phyloP scores from a whole-genome alignment of 2,113 vertebrate species.

The Barbus barbus region DNA sequence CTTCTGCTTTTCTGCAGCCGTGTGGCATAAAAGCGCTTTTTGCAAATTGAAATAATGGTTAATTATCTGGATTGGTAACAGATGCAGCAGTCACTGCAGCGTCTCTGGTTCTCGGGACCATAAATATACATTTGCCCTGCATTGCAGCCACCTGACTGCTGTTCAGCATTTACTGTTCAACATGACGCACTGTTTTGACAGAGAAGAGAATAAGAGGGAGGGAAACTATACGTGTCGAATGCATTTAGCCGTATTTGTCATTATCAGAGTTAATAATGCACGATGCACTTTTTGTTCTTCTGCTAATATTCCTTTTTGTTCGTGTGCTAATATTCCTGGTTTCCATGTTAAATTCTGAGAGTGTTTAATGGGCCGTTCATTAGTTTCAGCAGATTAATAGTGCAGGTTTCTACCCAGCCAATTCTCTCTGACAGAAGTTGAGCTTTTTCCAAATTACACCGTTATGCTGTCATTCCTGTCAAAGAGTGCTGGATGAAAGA shows the following conservation, averaged over 20 bases:
- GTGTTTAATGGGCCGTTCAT: slow-evolving; percentile 59
- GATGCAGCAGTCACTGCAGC: slow-evolving; percentile 51
- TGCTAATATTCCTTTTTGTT: too few relatives aligned
- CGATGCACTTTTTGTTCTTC: slow-evolving; percentile 55
- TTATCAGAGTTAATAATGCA: slow-evolving; percentile 48
- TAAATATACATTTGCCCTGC: slow-evolving; percentile 57
- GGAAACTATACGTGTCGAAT: slow-evolving; percentile 42
- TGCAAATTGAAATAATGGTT: slow-evolving; percentile 53
- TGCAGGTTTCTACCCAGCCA: slow-evolving; percentile 64
- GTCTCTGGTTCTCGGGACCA: slow-evolving; percentile 41
- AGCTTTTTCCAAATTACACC: slow-evolving; percentile 71
- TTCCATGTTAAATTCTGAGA: too few relatives aligned
- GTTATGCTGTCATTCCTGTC: slow-evolving; percentile 64
- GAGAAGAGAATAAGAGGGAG: slow-evolving; percentile 14
- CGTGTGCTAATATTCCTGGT: slow-evolving; percentile 56
- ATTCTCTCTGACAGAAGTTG: slow-evolving; percentile 64
- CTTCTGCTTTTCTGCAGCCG: neutral
- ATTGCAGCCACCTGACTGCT: slow-evolving; percentile 58
- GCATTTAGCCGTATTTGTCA: neutral
- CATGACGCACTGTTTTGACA: neutral
- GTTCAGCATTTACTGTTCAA: slow-evolving; percentile 29
- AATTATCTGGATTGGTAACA: slow-evolving; percentile 67
- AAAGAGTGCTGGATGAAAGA: slow-evolving; percentile 51
- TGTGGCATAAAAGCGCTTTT: slow-evolving; percentile 46
- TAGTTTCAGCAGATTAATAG: slow-evolving; percentile 60